Percentiles rank a stretch among this genome's conserved stretches.
Conservation (phyloP, 2,113 vertebrate genomes). For the Neopipo cinnamomea region DNA sequence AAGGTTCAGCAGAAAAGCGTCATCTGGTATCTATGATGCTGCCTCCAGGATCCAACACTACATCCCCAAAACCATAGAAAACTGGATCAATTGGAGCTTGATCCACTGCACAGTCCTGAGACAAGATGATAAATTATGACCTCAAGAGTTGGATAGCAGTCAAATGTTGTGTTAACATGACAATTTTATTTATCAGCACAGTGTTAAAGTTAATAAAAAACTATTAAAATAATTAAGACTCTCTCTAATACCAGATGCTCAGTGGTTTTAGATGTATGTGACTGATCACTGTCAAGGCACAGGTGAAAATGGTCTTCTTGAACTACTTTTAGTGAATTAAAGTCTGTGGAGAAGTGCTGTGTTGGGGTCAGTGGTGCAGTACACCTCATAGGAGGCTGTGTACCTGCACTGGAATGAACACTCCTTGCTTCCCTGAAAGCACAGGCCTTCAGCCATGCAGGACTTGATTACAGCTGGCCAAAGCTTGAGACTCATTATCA, state of each 20-base stretch:
- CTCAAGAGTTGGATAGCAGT: neutral
- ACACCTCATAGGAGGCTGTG: fast-evolving
- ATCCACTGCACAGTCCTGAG: neutral
- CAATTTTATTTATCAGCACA: neutral
- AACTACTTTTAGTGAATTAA: neutral
- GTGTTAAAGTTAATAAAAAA: neutral
- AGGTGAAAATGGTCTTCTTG: neutral
- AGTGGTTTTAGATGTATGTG: neutral
- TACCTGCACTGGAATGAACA: neutral
- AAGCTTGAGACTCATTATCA: neutral
- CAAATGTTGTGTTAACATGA: neutral
- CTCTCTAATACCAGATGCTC: neutral
- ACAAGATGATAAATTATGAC: neutral
- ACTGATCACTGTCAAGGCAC: neutral
- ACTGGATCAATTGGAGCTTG: neutral
- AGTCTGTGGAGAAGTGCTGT: neutral
- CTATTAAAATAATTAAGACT: neutral
- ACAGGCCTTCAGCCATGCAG: neutral
- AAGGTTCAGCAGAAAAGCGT: neutral
- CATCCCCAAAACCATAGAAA: neutral
- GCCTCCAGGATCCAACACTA: neutral
- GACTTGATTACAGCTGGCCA: fast-evolving
- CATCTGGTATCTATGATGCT: neutral
- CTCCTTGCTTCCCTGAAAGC: neutral
- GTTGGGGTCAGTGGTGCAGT: neutral